Evolutionary conservation across 2,113 vertebrate genomes (phyloP).

Genomic region (Tenebrosternarchus preto): DNA sequence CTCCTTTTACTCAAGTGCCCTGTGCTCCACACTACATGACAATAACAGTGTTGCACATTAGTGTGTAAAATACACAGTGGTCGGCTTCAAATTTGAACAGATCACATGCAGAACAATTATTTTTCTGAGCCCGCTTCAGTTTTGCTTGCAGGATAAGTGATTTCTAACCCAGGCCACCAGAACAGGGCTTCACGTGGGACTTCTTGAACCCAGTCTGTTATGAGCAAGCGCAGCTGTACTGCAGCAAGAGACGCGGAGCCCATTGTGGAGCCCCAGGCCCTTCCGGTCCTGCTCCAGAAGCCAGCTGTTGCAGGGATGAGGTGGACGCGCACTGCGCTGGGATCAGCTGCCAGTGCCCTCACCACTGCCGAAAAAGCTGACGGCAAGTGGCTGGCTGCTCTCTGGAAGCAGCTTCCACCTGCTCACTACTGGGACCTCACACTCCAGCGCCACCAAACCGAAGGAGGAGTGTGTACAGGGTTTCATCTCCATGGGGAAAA

Average conservation of each 20-base stretch:
- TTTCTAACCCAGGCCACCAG: too few species aligned
- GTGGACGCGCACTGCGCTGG: too few species aligned
- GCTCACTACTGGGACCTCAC: neutral
- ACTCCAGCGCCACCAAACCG: neutral
- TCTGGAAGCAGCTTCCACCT: neutral
- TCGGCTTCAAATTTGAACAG: neutral
- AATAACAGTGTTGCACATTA: neutral
- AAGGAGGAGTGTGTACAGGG: conserved; percentile 27
- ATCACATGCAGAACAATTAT: neutral
- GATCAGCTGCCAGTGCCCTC: too few species aligned
- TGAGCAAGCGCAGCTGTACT: neutral
- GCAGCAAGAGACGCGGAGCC: neutral
- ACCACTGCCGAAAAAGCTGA: too few species aligned
- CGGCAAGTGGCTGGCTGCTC: neutral
- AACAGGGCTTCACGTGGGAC: too few species aligned
- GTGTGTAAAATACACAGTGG: neutral
- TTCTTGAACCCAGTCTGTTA: neutral
- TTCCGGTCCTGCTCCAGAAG: too few species aligned
- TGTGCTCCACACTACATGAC: neutral
- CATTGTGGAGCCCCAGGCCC: neutral
- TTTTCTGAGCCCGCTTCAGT: neutral
- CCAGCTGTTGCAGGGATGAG: too few species aligned
- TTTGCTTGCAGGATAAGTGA: too few species aligned
- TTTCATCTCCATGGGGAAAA: conserved; percentile 31
- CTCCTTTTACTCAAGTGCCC: neutral